Percentiles rank a stretch among this genome's conserved stretches.
These are phyloP conservation scores for Paracentrotus lividus DNA, from an alignment of 53 echinoderm and acorn worm species.

Conservation along the genomic window DNA sequence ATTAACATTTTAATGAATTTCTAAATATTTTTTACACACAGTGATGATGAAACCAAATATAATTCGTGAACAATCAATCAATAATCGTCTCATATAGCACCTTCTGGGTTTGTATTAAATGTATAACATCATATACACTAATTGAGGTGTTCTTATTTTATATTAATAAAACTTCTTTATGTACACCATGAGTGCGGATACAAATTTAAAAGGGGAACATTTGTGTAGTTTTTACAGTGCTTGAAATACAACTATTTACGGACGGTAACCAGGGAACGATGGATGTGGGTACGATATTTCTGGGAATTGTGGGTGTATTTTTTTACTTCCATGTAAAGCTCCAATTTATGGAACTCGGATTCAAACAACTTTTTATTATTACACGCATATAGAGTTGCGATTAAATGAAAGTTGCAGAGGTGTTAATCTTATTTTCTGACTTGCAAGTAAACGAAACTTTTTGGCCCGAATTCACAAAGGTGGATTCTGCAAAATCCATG, in stretches of 20 bases:
- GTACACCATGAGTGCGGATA: neutral
- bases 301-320: too few relatives aligned
- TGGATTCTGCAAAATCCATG: too few relatives aligned
- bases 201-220: neutral
- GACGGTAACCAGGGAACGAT: neutral
- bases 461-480: too few relatives aligned
- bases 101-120: neutral
- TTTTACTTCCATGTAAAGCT: too few relatives aligned
- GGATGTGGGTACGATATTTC: too few relatives aligned
- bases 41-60: neutral
- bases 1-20: neutral
- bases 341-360: too few relatives aligned
- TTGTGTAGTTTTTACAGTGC: neutral
- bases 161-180: neutral
- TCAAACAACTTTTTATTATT: too few relatives aligned
- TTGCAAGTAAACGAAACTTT: too few relatives aligned
- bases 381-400: too few relatives aligned
- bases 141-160: neutral
- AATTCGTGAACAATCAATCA: neutral
- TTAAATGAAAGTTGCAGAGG: too few relatives aligned
- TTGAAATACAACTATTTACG: neutral
- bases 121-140: neutral
- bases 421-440: too few relatives aligned
- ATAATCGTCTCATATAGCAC: slow-evolving; percentile 2
- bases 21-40: neutral